Evolutionary conservation across 2,888 invertebrate genomes (phyloP), one percentile per base, ranked within the genome.

Genomic region (Drosophila mettleri): DNA sequence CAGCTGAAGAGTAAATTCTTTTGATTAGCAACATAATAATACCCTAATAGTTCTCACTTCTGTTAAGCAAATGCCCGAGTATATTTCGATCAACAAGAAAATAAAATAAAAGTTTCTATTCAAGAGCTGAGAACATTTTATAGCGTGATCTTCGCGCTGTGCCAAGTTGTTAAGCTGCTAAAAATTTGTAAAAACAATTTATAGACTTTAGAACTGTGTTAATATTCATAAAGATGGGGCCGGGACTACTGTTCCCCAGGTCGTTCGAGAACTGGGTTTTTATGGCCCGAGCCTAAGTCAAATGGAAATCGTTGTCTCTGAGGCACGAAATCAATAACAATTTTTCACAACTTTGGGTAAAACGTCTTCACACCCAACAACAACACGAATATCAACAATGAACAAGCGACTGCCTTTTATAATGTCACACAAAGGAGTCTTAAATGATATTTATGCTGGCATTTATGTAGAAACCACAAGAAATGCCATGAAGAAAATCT

Each of bases 381-480:
- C 31, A 60, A 31, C 12, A 18, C 12, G 20, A 36, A 24, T 6
- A 14, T 7, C 10, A 59, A 43, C 7, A 57, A 43, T 16, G 24
- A 24, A 74, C 61, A 74, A 65, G 29, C 75, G 58, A 67, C 36
- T 54, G 55, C 27, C 61, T 55, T 78, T 84, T 71, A 71, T 65
- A 69, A 65, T 61, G 48, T 45, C 67, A 80, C 66, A 88, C 88
- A 84, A 88, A 69, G 69, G 69, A 84, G 69, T 68, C 77, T 57
- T 76, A 74, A 86, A 80, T 72, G 80, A 83, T 86, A 84, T 88
- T 84, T 88, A 84, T 87, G 80, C 68, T 66, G 76, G 72, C 87
- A 81, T 86, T 82, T 81, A 81, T 84, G 82, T 70, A 60, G 71
- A 81, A 81, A 66, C 76, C 79, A 81, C 79, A 78, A 59, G 49